phyloP scores from a whole-genome alignment of 2,113 vertebrate species.

The Tachysurus fulvidraco region DNA sequence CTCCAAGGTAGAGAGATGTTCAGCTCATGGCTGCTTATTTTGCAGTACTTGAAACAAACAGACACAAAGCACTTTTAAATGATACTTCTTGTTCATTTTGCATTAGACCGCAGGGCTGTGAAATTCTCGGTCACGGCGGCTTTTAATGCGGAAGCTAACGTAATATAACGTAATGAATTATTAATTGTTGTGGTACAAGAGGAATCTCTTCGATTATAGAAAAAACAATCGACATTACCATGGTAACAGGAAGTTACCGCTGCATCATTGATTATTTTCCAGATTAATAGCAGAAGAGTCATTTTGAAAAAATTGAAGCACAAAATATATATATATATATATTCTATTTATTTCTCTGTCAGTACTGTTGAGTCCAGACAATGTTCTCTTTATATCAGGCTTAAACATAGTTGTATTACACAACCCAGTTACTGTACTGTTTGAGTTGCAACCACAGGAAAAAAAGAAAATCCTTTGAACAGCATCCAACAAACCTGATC shows the following conservation, averaged over 20 bases:
- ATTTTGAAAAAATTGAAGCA: background rate
- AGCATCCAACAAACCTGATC: background rate
- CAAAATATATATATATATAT: too few species aligned
- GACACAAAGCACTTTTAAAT: background rate
- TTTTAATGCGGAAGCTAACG: background rate
- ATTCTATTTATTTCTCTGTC: too few species aligned
- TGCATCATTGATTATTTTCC: background rate
- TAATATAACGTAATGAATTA: background rate
- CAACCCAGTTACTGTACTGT: background rate
- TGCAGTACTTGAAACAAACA: background rate
- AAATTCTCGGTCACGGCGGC: background rate
- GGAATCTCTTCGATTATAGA: background rate
- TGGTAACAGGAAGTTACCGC: background rate
- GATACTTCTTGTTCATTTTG: background rate
- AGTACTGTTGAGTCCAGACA: too few species aligned
- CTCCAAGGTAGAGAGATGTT: constrained; percentile 31
- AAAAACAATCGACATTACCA: background rate
- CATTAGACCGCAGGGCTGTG: background rate
- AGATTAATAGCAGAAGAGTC: background rate
- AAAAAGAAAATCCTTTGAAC: background rate
- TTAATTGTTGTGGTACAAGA: background rate
- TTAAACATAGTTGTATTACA: background rate
- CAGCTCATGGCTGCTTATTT: constrained; percentile 21
- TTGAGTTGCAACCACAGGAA: background rate
- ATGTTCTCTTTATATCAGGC: background rate